Conservation (phyloP, 2,113 vertebrate genomes). For the Vulpes lagopus region DNA sequence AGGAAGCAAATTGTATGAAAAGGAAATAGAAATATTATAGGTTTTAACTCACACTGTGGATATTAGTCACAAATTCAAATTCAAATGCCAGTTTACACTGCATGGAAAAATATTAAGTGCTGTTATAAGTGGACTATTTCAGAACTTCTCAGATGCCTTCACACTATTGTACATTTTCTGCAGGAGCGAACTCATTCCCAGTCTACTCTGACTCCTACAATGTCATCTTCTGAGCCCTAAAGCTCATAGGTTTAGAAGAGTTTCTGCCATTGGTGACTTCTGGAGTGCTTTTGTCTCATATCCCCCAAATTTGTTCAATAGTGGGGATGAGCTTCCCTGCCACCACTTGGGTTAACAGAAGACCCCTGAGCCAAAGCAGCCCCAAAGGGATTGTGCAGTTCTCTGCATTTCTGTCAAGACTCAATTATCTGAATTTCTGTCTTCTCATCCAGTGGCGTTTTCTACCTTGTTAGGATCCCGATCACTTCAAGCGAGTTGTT, state of each 20-base stretch:
- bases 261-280: not conserved
- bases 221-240: not conserved
- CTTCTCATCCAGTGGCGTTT: not conserved
- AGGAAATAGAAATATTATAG: not conserved
- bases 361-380: not conserved
- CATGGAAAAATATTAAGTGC: not conserved
- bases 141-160: not conserved
- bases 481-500: not conserved
- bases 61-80: not conserved
- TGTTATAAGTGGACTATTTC: not conserved
- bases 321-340: not conserved
- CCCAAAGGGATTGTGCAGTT: not conserved
- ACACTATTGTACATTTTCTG: not conserved
- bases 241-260: not conserved
- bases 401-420: not conserved
- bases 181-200: not conserved
- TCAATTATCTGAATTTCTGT: not conserved
- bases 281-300: not conserved
- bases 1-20: not conserved
- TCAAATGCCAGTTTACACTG: not conserved
- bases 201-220: not conserved
- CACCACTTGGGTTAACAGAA: not conserved
- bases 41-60: not conserved
- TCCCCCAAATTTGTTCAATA: not conserved
- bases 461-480: not conserved